Evolutionary conservation across 2,888 invertebrate species (phyloP).

Genomic region (Tiphia femorata): DNA sequence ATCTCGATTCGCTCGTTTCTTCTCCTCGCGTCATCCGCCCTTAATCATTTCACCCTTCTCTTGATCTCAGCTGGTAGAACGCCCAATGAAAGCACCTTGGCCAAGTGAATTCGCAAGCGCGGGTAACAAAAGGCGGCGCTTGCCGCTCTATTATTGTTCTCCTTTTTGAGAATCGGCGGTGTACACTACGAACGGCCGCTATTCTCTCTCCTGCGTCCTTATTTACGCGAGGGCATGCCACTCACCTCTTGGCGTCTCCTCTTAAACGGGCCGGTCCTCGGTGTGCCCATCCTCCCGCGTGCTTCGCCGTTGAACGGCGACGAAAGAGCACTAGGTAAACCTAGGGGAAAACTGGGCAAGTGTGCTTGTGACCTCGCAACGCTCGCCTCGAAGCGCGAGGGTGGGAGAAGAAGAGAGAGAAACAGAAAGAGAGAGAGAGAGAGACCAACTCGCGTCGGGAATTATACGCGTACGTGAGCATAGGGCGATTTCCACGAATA

Average conservation of each 20-base stretch:
- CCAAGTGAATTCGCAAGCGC: slow-evolving; percentile 31
- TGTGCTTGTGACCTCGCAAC: no score
- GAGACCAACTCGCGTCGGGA: not conserved
- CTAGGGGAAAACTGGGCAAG: no score
- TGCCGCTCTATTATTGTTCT: slow-evolving; percentile 57
- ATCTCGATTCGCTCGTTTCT: not conserved
- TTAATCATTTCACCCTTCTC: no score
- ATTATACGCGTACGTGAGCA: no score
- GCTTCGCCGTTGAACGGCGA: no score
- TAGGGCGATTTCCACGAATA: no score
- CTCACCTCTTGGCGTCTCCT: not conserved
- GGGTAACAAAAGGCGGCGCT: slow-evolving; percentile 58
- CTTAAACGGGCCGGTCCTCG: not conserved
- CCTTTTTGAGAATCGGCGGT: slow-evolving; percentile 53
- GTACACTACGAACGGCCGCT: no score
- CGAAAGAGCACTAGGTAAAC: no score
- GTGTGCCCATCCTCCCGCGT: not conserved
- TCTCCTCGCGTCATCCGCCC: not conserved
- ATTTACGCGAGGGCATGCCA: slow-evolving; percentile 28
- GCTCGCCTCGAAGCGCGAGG: not conserved
- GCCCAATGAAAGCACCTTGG: no score
- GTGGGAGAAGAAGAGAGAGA: not conserved
- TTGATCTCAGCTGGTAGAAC: no score
- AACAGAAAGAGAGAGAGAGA: not conserved
- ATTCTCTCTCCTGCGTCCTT: slow-evolving; percentile 35